A percentile compares a stretch with the other conserved stretches of the same genome.
phyloP scores from a whole-genome alignment of 2,113 vertebrate species.

The Blennius ocellaris region DNA sequence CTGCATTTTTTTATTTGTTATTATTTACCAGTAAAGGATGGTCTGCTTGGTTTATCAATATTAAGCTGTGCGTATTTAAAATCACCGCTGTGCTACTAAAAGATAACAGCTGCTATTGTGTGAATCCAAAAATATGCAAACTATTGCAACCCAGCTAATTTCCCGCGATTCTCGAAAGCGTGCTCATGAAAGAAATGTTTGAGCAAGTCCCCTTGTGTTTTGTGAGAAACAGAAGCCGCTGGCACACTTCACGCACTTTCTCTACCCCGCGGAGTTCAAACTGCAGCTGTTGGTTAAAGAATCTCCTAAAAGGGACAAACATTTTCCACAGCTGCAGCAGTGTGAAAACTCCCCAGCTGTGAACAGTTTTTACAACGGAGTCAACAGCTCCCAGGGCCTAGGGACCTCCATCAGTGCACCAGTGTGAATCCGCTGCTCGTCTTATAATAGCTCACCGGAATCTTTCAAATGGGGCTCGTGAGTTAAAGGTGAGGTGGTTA shows the following conservation, averaged over 20 bases:
- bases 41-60: background rate
- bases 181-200: slow-evolving; percentile 3
- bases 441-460: slow-evolving; percentile 60
- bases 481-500: slow-evolving; percentile 38
- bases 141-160: background rate
- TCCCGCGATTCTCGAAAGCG: background rate
- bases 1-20: background rate
- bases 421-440: slow-evolving; percentile 7
- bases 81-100: background rate
- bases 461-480: slow-evolving; percentile 31
- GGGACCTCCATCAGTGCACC: background rate
- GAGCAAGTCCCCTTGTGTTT: background rate
- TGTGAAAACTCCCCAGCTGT: slow-evolving; percentile 41
- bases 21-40: background rate
- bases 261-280: slow-evolving; percentile 9
- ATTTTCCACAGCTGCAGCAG: slow-evolving; percentile 48
- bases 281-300: slow-evolving; percentile 56
- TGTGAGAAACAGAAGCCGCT: slow-evolving; percentile 20
- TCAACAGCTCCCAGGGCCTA: background rate
- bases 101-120: background rate
- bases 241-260: background rate
- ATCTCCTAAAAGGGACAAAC: slow-evolving; percentile 14
- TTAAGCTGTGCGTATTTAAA: background rate
- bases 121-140: background rate
- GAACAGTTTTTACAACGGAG: background rate